Conservation (phyloP, 2,113 vertebrate species). For the Echinops telfairi region DNA sequence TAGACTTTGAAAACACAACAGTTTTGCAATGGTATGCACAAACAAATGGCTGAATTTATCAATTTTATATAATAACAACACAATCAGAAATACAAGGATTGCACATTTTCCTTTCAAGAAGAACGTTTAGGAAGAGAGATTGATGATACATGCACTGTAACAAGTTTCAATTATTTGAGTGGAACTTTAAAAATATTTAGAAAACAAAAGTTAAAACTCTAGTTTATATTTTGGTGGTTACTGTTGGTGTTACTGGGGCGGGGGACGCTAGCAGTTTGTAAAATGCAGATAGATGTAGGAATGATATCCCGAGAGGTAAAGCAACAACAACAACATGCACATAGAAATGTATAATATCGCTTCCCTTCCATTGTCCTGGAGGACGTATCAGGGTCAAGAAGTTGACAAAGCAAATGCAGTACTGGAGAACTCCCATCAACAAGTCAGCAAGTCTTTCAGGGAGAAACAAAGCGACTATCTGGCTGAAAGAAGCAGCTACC, state of each 20-base stretch:
- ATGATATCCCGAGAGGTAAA: neutral
- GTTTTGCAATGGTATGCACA: neutral
- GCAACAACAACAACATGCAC: neutral
- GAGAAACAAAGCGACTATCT: neutral
- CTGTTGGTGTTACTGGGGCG: neutral
- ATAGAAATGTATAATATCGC: neutral
- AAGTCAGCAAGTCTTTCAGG: neutral
- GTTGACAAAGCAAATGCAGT: neutral
- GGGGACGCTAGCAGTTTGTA: neutral
- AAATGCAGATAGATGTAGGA: neutral
- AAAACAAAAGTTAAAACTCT: neutral
- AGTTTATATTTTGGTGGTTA: neutral
- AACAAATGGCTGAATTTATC: neutral
- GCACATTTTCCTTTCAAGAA: neutral
- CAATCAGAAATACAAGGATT: neutral
- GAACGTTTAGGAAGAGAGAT: neutral
- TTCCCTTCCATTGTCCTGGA: neutral
- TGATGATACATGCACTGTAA: neutral
- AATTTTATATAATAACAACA: neutral
- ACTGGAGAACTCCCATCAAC: neutral
- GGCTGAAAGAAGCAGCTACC: slow-evolving; percentile 8
- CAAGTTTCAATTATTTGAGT: slow-evolving; percentile 18
- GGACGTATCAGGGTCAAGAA: neutral
- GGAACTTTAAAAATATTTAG: neutral
- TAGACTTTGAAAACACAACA: neutral